A percentile compares a stretch with the other conserved stretches of the same genome.
phyloP scores from a whole-genome alignment of 1,140 invertebrate genomes.

The Drosophila simulans region DNA sequence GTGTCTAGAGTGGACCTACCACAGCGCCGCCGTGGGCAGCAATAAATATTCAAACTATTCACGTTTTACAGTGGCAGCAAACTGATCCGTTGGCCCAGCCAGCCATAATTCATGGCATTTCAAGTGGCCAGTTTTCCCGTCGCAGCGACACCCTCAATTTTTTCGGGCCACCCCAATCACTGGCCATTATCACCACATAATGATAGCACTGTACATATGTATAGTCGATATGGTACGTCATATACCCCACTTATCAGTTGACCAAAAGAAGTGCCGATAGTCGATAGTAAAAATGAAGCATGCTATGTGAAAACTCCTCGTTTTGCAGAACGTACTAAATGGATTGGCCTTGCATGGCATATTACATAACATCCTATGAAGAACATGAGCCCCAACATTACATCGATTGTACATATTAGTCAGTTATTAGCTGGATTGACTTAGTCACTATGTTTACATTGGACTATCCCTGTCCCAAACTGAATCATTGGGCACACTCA shows the following conservation, averaged over 20 bases:
- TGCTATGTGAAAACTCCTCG: background rate
- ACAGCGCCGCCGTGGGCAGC: slow-evolving; percentile 38
- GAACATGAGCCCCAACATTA: background rate
- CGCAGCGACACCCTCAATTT: background rate
- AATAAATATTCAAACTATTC: slow-evolving; percentile 73
- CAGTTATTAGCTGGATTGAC: background rate
- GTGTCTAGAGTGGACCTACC: slow-evolving; percentile 53
- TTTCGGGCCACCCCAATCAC: slow-evolving; percentile 11
- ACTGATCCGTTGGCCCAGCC: slow-evolving; percentile 34
- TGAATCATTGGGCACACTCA: background rate
- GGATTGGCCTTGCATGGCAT: background rate
- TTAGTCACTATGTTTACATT: background rate
- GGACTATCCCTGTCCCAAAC: background rate
- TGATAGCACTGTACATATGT: slow-evolving; percentile 18
- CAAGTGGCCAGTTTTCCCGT: slow-evolving; percentile 38
- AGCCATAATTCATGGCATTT: slow-evolving; percentile 32
- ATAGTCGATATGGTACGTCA: slow-evolving; percentile 23
- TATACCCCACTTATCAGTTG: slow-evolving; percentile 13
- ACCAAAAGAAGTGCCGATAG: background rate
- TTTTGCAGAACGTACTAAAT: background rate
- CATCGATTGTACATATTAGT: background rate
- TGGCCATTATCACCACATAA: slow-evolving; percentile 40
- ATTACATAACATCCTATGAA: background rate
- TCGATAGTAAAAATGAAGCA: background rate
- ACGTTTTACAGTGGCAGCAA: slow-evolving; percentile 73